These are phyloP conservation scores for Stenichneumon culpator DNA, from an alignment of 2,888 invertebrate species.

Conservation along the genomic window DNA sequence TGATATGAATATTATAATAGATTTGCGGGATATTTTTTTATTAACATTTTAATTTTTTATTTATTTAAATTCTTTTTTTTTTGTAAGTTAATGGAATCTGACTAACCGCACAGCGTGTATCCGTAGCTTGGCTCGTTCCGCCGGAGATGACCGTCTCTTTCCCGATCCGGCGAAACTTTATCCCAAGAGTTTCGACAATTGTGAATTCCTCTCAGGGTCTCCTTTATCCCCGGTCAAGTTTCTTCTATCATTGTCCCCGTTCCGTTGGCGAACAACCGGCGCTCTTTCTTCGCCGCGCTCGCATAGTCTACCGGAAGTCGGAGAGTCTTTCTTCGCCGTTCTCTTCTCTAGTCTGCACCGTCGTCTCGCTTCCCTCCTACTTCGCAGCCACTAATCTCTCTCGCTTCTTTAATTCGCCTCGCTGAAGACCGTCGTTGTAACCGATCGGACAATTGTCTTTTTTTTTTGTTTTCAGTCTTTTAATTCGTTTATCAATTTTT, in stretches of 20 bases:
- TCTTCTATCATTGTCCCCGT: slow-evolving; percentile 55
- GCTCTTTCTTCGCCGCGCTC: slow-evolving; percentile 12
- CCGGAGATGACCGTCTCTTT: slow-evolving; percentile 13
- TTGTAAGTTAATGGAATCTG: background rate
- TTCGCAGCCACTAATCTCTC: slow-evolving; percentile 50
- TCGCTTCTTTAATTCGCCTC: slow-evolving; percentile 10
- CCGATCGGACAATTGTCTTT: background rate
- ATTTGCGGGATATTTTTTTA: too few relatives aligned
- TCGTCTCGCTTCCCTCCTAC: slow-evolving; percentile 37
- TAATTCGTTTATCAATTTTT: slow-evolving; percentile 17
- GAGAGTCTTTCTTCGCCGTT: slow-evolving; percentile 37
- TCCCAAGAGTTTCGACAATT: slow-evolving; percentile 55
- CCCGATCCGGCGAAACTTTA: slow-evolving; percentile 40
- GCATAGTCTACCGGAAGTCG: slow-evolving; percentile 42
- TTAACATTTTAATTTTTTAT: background rate
- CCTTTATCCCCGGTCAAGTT: slow-evolving; percentile 48
- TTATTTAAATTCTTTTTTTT: background rate
- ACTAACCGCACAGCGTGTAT: background rate
- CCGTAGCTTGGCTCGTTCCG: slow-evolving; percentile 1
- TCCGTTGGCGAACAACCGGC: slow-evolving; percentile 33
- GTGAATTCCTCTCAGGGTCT: slow-evolving; percentile 1
- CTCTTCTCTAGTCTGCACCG: slow-evolving; percentile 26
- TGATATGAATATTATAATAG: too few relatives aligned
- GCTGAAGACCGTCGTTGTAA: background rate
- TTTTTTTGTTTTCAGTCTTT: slow-evolving; percentile 3